Evolutionary conservation across 2,113 vertebrate genomes (phyloP).

Genomic region (Argyrosomus japonicus): DNA sequence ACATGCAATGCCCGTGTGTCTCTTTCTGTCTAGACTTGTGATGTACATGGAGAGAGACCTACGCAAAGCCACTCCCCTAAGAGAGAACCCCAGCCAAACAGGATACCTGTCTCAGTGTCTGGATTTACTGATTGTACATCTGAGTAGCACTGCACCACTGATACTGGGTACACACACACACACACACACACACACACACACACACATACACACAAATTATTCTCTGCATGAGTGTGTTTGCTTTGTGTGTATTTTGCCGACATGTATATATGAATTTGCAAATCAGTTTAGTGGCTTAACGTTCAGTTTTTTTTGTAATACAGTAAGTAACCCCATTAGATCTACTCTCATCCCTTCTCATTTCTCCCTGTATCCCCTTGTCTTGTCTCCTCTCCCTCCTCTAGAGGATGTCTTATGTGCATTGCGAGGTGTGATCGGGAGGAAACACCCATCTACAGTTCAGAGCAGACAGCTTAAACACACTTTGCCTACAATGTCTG

Average conservation of each 20-base stretch:
- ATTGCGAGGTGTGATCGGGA: slow-evolving; percentile 62
- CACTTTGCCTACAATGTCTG: slow-evolving; percentile 65
- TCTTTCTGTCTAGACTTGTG: slow-evolving; percentile 65
- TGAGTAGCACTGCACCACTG: slow-evolving; percentile 53
- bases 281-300: not conserved
- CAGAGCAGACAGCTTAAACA: slow-evolving; percentile 74
- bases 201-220: not conserved
- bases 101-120: slow-evolving; percentile 72
- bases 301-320: not conserved
- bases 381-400: slow-evolving; percentile 22
- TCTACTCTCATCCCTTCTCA: not conserved
- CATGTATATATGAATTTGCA: not conserved
- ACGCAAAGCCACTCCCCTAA: slow-evolving; percentile 66
- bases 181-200: not conserved
- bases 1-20: slow-evolving; percentile 1
- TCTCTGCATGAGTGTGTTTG: not conserved
- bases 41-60: slow-evolving; percentile 76
- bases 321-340: too few species aligned
- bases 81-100: slow-evolving; percentile 64
- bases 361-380: not conserved
- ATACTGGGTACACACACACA: slow-evolving; percentile 61
- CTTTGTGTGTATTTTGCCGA: not conserved
- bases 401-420: slow-evolving; percentile 64
- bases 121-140: slow-evolving; percentile 57
- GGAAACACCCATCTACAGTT: slow-evolving; percentile 65